Evolutionary conservation across 2,888 invertebrate genomes (phyloP).

Genomic region (Apodemia zela): DNA sequence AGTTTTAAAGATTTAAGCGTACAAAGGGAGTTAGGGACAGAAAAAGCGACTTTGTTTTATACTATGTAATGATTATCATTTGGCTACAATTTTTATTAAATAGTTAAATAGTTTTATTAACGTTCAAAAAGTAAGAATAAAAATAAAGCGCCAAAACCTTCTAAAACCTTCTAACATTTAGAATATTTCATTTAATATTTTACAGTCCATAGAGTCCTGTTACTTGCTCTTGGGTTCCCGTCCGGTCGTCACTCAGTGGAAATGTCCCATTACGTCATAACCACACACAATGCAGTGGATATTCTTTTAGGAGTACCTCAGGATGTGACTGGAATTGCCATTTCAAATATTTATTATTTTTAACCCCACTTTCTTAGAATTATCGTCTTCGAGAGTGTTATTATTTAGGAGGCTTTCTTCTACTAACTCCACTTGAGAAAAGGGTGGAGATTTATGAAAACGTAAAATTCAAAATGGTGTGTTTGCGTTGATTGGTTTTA

Average conservation of each 20-base stretch:
- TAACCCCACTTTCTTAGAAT: conserved; percentile 36
- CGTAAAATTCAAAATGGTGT: neutral
- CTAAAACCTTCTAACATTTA: neutral
- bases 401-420: conserved; percentile 6
- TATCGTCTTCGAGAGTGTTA: conserved; percentile 17
- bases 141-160: neutral
- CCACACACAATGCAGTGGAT: conserved; percentile 64
- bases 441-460: neutral
- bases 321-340: conserved; percentile 63
- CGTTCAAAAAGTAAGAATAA: neutral
- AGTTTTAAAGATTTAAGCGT: no score
- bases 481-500: no score
- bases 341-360: conserved; percentile 46
- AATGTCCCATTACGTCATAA: conserved; percentile 71
- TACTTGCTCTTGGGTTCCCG: conserved; percentile 28
- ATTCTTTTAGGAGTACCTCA: conserved; percentile 64
- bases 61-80: no score
- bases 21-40: no score
- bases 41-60: no score
- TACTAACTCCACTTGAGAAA: neutral
- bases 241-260: conserved; percentile 71
- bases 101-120: no score
- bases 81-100: no score
- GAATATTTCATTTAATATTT: conserved; percentile 15
- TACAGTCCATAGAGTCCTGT: neutral